Base-by-base conservation (phyloP, 35 echinoderm and acorn worm genomes). In the Ophioderma brevispina region DNA sequence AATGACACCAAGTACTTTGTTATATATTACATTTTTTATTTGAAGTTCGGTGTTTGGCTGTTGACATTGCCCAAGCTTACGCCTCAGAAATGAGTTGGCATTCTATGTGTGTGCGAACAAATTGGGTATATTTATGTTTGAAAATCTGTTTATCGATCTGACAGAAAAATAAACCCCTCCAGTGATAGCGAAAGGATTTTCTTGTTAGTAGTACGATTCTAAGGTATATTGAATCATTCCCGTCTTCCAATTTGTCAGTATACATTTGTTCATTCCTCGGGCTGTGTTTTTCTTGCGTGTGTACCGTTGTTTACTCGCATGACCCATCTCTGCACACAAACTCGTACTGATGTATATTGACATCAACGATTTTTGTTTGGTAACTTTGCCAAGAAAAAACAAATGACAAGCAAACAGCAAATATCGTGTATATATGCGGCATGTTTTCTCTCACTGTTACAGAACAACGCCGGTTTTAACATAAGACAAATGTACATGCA, bases 21-120 rank as follows among this genome's bases (percentile, higher is more conserved):
- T 92, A 92, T 92, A 92, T 88, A 88, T 92, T 95, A 95, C 90
- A 95, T 95, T 95, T 95, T 95, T 25, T 95, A 95, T 95, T 95
- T 95, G 94, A 92, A 95, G 85, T 95, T 95, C 94, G 85, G 33
- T 59, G 83, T 95, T 95, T 52, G 42, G 28, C 30, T 95, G 87
- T 95, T 95, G 94, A 95, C 94, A 84, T 77, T 92, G 77, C 87
- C 23, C 31, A 86, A 86, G 90, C 90, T 85, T 90, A 46, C 41
- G 81, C 80, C 81, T 81, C 39, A 91, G 82, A 91, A 91, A 82
- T 91, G 90, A 85, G 49, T 70, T 70, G 15, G 59, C n/a, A 70
- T 52, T 63, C 83, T n/a, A 85, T 91, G 77, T 84, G 90, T 79
- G 31, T 86, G 40, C 90, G 80, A 91, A 70, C 90, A 91, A 85